Base-by-base conservation (phyloP, 2,888 invertebrate genomes). In the Cremastinae sp. region DNA sequence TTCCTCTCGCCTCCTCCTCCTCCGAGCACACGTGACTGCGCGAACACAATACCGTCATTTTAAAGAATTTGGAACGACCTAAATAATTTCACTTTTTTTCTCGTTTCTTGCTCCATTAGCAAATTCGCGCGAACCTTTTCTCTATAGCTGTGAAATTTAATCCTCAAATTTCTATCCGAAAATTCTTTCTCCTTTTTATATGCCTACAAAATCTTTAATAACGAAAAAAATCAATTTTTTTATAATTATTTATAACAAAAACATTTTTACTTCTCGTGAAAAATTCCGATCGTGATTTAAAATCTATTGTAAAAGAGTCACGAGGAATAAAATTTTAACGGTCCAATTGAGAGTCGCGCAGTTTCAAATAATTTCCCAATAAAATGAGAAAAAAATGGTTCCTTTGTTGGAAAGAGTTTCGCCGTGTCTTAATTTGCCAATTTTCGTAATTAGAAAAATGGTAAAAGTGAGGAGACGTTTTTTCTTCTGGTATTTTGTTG, bases 71-170 rank as follows among this genome's bases (percentile, higher is more conserved):
- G 43, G 69, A 51, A 28, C 59, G 22, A 28, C 59, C 41, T 51
- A 41, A 18, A 69, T 59, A 41, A 69, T 69, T 69, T 69, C 49
- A 59, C 58, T 69, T 51, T 59, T 28, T 28, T 28, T 5, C 28
- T 28, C 5, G 2, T 28, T 51, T 41, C 49, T 59, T 51, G 69
- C 51, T 69, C 59, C 59, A 69, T 59, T 59, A 37, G 43, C 58
- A 49, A 39, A 39, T 47, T 53, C 39, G 16, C 22, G 5, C 8
- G 4, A 28, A 58, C 20, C 43, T 47, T 37, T 45, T 68, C 39
- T 16, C n/a, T n/a, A n/a, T n/a, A 69, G 14, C 14, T 28, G 51
- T 47, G 59, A 69, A 59, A 69, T 49, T 9, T 8, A n/a, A 37
- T 20, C 51, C 51, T 43, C 45, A 66, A 43, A 10, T 12, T 43